Evolutionary conservation across 2,888 invertebrate genomes (phyloP).

Genomic region (Nymphalis urticae): DNA sequence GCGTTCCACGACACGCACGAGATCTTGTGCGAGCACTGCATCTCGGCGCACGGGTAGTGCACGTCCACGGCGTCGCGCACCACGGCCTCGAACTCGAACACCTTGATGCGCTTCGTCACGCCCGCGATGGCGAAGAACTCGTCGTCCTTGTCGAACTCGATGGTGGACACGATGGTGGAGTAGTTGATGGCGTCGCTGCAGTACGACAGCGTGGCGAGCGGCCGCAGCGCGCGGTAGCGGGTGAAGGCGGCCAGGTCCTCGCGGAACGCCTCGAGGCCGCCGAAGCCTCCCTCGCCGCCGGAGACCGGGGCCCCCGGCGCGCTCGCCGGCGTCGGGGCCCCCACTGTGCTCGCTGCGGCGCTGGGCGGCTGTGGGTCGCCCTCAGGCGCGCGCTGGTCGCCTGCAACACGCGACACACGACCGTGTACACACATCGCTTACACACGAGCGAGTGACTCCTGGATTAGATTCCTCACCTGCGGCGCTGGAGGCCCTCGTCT

Average conservation of each 20-base stretch:
- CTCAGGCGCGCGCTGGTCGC: conserved; percentile 46
- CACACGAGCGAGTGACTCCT: too few species aligned
- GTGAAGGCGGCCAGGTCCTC: conserved; percentile 94
- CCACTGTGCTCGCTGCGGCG: conserved; percentile 66
- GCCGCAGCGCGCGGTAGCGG: conserved; percentile 85
- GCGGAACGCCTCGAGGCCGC: conserved; percentile 88
- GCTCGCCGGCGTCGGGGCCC: conserved; percentile 61
- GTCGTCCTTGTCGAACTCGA: conserved; percentile 97
- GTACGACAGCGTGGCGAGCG: conserved; percentile 93
- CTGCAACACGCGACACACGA: conserved; percentile 10
- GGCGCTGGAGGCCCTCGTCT: conserved; percentile 50
- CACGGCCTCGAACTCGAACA: conserved; percentile 93
- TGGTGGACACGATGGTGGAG: conserved; percentile 93
- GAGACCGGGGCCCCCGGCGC: conserved; percentile 50
- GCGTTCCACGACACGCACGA: conserved; percentile 97
- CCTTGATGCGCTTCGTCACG: conserved; percentile 96
- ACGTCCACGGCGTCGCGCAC: conserved; percentile 93
- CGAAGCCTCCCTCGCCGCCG: conserved; percentile 43
- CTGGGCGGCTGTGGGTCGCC: conserved; percentile 63
- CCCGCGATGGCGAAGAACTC: conserved; percentile 98
- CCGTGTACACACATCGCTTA: too few species aligned
- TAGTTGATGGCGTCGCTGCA: conserved; percentile 94
- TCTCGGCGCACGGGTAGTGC: conserved; percentile 95
- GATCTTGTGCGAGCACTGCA: conserved; percentile 95
- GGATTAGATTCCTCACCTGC: conserved; percentile 41